Conservation (phyloP, 2,113 vertebrate genomes). For the Ptyas mucosa region DNA sequence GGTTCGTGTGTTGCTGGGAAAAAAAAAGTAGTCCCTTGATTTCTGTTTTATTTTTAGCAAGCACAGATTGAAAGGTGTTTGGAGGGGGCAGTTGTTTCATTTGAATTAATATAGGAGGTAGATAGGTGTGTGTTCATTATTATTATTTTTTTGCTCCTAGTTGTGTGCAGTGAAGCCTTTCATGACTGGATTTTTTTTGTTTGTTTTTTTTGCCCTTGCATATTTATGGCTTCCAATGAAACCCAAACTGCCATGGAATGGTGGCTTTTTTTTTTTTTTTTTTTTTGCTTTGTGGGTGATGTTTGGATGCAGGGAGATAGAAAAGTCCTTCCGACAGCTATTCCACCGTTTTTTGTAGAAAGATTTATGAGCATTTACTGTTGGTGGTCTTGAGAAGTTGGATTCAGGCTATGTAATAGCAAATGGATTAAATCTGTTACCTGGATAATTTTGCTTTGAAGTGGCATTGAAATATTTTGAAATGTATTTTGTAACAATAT, state of each 20-base stretch:
- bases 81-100: background rate
- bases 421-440: background rate
- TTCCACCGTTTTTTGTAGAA: conserved; percentile 26
- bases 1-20: background rate
- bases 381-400: conserved; percentile 3
- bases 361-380: conserved; percentile 35
- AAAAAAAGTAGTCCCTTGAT: background rate
- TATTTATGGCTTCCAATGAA: conserved; percentile 55
- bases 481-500: background rate
- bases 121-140: conserved; percentile 53
- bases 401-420: background rate
- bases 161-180: conserved; percentile 25
- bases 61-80: background rate
- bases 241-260: conserved; percentile 47
- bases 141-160: background rate
- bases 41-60: background rate
- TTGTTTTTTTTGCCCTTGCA: conserved; percentile 1
- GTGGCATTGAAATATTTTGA: background rate
- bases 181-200: background rate
- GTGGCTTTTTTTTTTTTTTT: background rate
- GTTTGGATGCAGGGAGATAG: conserved; percentile 33
- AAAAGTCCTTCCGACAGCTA: conserved; percentile 17
- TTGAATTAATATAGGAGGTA: conserved; percentile 30
- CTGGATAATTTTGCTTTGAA: background rate
- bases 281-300: conserved; percentile 32